Base-by-base conservation (phyloP, 1,140 invertebrate species). In the Spodoptera litura region DNA sequence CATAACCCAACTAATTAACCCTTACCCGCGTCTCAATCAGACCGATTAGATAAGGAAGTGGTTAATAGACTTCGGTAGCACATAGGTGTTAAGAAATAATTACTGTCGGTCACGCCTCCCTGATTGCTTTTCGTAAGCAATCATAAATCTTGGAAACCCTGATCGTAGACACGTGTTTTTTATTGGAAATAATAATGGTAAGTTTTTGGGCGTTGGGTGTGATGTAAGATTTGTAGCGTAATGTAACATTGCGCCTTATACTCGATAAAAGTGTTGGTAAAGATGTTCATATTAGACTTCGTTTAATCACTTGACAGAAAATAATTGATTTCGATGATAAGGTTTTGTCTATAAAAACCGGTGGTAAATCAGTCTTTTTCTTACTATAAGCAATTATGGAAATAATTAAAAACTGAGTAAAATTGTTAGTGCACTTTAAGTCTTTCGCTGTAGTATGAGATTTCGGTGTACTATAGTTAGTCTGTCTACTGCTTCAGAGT, bases 61-160 rank as follows among this genome's bases (percentile, higher is more conserved):
- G 83, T 86, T 93, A 92, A 58, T 91, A 87, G 78, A 79, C 86
- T 91, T 88, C 92, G 78, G 93, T 93, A 94, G 93, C 90, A 83
- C 87, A 82, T 88, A 92, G 86, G 91, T 91, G 91, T 93, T 92
- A 94, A 90, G 92, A 93, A 94, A 93, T 94, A 93, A 94, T 93
- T 94, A 94, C 89, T 77, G 74, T 82, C 64, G 81, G 90, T 88
- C 89, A 92, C 93, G 90, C 93, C 93, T 86, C 87, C 83, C 85
- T 91, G 90, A 93, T 94, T 94, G 91, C 83, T 93, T 94, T 94
- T 92, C 85, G 90, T 90, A 92, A 93, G 78, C 44, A 79, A 80
- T 86, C 90, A 85, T 94, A 94, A 94, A 93, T 93, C 85, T 89
- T 84, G 79, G 83, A 89, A 68, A 66, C 53, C 12, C 58, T 64